phyloP scores from a whole-genome alignment of 2,888 invertebrate genomes.

The Nemotelus nigrinus region DNA sequence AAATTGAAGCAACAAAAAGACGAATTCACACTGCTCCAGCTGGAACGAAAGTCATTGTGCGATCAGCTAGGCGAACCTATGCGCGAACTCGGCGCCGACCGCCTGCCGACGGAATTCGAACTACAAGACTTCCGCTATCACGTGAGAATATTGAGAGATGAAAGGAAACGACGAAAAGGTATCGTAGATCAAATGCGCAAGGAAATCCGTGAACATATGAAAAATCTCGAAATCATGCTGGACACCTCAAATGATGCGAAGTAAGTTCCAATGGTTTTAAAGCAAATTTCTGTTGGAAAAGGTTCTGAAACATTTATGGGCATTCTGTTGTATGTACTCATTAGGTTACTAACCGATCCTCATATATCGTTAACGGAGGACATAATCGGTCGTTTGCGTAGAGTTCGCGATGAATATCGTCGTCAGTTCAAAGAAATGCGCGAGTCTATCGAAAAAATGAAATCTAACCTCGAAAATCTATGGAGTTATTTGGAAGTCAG shows the following conservation, averaged over 20 bases:
- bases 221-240: constrained; percentile 3
- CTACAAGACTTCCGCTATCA: constrained; percentile 70
- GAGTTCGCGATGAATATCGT: constrained; percentile 69
- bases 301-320: constrained; percentile 52
- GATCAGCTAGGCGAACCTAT: constrained; percentile 60
- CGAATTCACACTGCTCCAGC: constrained; percentile 63
- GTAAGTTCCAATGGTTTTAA: constrained; percentile 1
- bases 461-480: constrained; percentile 71
- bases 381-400: constrained; percentile 72
- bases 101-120: constrained; percentile 71
- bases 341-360: constrained; percentile 63
- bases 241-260: constrained; percentile 3
- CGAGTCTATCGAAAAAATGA: constrained; percentile 70
- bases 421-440: constrained; percentile 70
- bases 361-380: constrained; percentile 70
- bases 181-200: constrained; percentile 60
- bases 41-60: constrained; percentile 65
- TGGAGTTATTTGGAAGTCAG: constrained; percentile 82
- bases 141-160: constrained; percentile 70
- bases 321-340: background rate
- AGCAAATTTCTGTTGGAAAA: background rate
- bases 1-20: constrained; percentile 67
- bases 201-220: constrained; percentile 51
- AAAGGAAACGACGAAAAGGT: constrained; percentile 68
- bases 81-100: constrained; percentile 59